phyloP scores from a whole-genome alignment of 2,113 vertebrate species.

The Indicator indicator region DNA sequence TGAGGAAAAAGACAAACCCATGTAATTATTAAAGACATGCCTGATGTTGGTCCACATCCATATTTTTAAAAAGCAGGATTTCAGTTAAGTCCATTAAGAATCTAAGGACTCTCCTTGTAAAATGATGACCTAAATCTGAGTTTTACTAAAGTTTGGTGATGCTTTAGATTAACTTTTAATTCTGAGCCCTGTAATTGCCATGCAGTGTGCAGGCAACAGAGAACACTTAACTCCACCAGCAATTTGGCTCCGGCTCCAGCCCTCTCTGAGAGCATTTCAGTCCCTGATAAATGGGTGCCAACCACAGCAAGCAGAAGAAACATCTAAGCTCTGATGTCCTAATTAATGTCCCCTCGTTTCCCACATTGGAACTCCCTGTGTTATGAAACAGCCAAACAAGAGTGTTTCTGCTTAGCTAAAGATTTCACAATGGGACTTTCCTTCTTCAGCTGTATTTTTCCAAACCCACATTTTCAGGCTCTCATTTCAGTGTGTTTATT shows the following conservation, averaged over 20 bases:
- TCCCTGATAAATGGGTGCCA: background rate
- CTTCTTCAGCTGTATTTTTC: conserved; percentile 55
- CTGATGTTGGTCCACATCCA: background rate
- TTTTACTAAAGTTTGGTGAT: background rate
- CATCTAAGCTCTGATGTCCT: background rate
- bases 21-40: background rate
- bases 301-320: background rate
- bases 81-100: background rate
- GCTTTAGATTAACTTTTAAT: background rate
- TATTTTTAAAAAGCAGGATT: background rate
- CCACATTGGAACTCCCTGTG: background rate
- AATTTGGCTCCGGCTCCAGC: background rate
- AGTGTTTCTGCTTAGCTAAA: background rate
- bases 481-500: background rate
- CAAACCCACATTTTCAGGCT: conserved; percentile 1
- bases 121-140: background rate
- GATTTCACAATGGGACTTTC: conserved; percentile 50
- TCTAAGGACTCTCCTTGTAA: background rate
- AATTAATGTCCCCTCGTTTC: background rate
- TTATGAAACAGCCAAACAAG: conserved; percentile 22
- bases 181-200: background rate
- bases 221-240: background rate
- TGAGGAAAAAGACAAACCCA: background rate
- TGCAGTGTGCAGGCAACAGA: background rate
- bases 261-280: rapidly evolving